phyloP scores from a whole-genome alignment of 2,797 vertebrate species.

The Pangasius mekongensis region DNA sequence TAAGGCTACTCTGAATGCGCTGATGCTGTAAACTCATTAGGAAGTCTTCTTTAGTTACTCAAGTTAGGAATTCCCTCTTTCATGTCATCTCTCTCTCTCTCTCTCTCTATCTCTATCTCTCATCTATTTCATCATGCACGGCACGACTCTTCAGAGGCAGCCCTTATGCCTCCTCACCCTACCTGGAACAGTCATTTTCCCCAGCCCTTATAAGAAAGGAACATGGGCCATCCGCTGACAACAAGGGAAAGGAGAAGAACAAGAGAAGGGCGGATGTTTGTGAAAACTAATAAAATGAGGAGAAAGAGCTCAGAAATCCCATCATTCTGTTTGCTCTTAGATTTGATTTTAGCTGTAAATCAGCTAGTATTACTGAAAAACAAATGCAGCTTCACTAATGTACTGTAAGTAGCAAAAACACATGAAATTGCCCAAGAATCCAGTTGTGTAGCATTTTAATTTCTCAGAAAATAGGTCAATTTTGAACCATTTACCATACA shows the following conservation, averaged over 20 bases:
- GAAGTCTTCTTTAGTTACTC: not conserved
- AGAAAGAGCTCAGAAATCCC: not conserved
- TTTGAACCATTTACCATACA: not conserved
- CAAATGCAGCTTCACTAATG: not conserved
- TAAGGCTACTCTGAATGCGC: not conserved
- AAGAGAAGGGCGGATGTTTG: not conserved
- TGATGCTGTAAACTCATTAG: constrained; percentile 14
- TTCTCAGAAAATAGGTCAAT: not conserved
- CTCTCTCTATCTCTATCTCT: not conserved
- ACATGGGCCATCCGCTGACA: not conserved
- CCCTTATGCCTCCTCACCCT: not conserved
- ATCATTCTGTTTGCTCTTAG: not conserved
- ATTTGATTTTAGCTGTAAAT: not conserved
- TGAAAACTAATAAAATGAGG: constrained; percentile 22
- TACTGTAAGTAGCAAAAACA: not conserved
- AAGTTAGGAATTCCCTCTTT: not conserved
- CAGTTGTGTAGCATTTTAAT: not conserved
- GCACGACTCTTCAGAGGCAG: not conserved
- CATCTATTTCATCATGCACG: not conserved
- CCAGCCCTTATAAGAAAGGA: not conserved
- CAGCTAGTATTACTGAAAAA: not conserved
- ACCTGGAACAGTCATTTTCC: not conserved
- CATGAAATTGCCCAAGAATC: not conserved
- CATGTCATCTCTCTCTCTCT: not conserved
- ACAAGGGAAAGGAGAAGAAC: not conserved